Evolutionary conservation across 2,797 vertebrate genomes (phyloP).

Genomic region (Anguilla obscura): DNA sequence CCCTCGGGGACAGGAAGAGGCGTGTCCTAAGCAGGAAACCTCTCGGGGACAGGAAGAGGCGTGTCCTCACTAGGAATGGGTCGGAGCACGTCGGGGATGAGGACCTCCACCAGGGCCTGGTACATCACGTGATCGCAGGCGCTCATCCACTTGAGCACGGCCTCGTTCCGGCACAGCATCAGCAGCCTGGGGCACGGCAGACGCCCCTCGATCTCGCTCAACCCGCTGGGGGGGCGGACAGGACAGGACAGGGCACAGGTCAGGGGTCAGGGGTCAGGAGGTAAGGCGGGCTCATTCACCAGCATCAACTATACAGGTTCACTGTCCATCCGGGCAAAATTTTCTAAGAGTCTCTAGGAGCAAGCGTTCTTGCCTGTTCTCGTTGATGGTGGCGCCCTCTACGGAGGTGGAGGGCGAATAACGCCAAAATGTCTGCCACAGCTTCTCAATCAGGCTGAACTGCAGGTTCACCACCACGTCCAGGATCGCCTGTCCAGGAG

Average conservation of each 20-base stretch:
- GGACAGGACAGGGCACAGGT: constrained; percentile 21
- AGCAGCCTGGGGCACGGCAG: constrained; percentile 84
- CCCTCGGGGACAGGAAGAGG: no score
- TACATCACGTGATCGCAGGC: constrained; percentile 96
- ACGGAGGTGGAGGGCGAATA: constrained; percentile 80
- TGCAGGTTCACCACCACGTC: constrained; percentile 96
- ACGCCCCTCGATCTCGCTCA: constrained; percentile 78
- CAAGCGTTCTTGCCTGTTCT: constrained; percentile 68
- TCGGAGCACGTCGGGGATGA: constrained; percentile 96
- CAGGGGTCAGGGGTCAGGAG: background rate
- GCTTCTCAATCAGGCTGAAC: constrained; percentile 94
- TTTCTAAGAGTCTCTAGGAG: background rate
- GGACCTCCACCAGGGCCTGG: constrained; percentile 96
- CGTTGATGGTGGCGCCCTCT: constrained; percentile 76
- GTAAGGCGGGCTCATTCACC: background rate
- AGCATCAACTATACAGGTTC: background rate
- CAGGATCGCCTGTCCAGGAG: constrained; percentile 80
- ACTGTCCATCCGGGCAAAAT: background rate
- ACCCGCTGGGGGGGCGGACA: constrained; percentile 56
- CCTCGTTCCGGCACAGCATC: constrained; percentile 84
- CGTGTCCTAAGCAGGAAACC: constrained; percentile 83
- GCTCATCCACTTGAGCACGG: constrained; percentile 93
- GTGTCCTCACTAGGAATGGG: constrained; percentile 91
- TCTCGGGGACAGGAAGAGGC: background rate
- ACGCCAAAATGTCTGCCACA: constrained; percentile 98